Evolutionary conservation across 2,113 vertebrate genomes (phyloP).

Genomic region (Mesembrinibis cayennensis): DNA sequence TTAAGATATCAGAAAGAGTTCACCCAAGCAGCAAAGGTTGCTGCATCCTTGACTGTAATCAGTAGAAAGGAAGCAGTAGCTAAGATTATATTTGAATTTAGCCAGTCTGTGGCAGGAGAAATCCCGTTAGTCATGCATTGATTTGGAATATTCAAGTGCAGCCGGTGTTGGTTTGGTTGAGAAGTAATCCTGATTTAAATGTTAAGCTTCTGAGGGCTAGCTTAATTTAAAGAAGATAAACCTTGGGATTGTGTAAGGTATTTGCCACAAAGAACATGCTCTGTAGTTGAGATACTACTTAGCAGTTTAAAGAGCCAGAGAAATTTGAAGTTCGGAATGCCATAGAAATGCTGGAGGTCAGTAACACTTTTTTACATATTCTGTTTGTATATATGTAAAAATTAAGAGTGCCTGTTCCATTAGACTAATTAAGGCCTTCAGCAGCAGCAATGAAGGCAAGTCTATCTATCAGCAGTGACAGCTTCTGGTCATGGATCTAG

Average conservation of each 20-base stretch:
- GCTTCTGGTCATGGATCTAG: not conserved
- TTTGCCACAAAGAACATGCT: not conserved
- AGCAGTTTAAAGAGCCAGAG: constrained; percentile 4
- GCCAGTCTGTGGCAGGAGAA: not conserved
- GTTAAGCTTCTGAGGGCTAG: constrained; percentile 47
- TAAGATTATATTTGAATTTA: constrained; percentile 29
- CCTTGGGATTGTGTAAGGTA: not conserved
- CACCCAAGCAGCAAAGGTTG: constrained; percentile 36
- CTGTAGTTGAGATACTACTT: not conserved
- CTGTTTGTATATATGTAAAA: not conserved
- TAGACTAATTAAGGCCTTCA: not conserved
- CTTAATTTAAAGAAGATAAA: constrained; percentile 67
- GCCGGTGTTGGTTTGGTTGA: constrained; percentile 11
- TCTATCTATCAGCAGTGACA: not conserved
- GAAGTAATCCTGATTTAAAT: constrained; percentile 53
- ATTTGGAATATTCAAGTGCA: constrained; percentile 57
- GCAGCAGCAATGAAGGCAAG: not conserved
- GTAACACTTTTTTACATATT: not conserved
- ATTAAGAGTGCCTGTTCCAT: not conserved
- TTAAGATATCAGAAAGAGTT: constrained; percentile 53
- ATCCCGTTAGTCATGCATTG: constrained; percentile 43
- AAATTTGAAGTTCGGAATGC: not conserved
- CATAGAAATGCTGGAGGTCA: not conserved
- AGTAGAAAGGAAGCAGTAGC: not conserved
- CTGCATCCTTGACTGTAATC: constrained; percentile 48